Base-by-base conservation (phyloP, 2,113 vertebrate genomes). In the Collichthys lucidus region DNA sequence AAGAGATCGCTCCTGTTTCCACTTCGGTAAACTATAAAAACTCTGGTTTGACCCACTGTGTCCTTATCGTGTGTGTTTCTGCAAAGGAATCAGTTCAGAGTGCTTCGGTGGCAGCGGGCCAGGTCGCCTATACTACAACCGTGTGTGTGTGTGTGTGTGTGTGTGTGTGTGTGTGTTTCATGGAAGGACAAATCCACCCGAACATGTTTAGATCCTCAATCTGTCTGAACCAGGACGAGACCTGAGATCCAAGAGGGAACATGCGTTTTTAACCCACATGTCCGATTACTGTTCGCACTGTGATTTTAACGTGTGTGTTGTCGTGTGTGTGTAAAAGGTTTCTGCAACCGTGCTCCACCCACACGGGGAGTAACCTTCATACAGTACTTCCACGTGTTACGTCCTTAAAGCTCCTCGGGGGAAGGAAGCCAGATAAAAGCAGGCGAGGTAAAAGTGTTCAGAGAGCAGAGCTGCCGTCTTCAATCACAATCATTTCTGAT, bases 81-180 rank as follows among this genome's bases (percentile, higher is more conserved):
- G 73, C 20, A 77, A 69, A 80, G 69, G 52, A 88, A 84, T 79
- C 72, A 73, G 53, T 46, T 40, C 76, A 62, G 57, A 93, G 91
- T 92, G 92, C 79, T 88, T 85, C 78, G 49, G 59, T 92, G 90
- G 91, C 88, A 57, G 16, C 67, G 11, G 11, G 86, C 90, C 90
- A 89, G 68, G 12, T 70, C 14, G 29, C 29, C 29, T 31, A 31
- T 11, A 67, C 67, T 62, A 17, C 46, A 46, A 64, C 69, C 53
- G 2, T 59, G 42, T 59, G 31, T 56, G 52, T 60, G 68, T 24
- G 55, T 11, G 44, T 53, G 40, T 75, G 17, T 84, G 74, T 47
- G 60, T 66, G 60, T 72, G 50, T 40, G 60, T 53, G 57, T 44
- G 46, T 65, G 66, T 66, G 59, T 46, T 31, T 31, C 17, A 49